Evolutionary conservation across 2,888 invertebrate species (phyloP).

Genomic region (Drosophila quinaria): DNA sequence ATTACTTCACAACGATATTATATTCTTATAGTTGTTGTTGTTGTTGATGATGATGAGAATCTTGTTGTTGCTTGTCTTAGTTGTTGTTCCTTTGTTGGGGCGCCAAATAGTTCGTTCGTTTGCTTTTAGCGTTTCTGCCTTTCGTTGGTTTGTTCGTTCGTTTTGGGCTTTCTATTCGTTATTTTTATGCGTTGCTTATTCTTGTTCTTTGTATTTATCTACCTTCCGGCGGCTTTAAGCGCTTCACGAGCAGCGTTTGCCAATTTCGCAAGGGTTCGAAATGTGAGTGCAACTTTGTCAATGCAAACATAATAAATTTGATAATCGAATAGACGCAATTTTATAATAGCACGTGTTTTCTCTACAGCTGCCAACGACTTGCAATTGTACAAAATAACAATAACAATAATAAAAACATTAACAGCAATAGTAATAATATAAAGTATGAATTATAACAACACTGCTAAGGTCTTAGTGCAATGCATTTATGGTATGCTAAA

Average conservation of each 20-base stretch:
- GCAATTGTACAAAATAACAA: conserved; percentile 6
- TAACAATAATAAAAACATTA: conserved; percentile 17
- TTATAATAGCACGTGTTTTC: conserved; percentile 39
- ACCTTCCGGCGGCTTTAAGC: conserved; percentile 73
- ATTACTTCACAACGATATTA: conserved; percentile 15
- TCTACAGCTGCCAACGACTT: conserved; percentile 8
- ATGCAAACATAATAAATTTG: conserved; percentile 68
- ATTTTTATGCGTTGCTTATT: conserved; percentile 29
- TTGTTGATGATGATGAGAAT: conserved; percentile 36
- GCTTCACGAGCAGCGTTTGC: conserved; percentile 67
- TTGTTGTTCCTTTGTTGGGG: conserved; percentile 38
- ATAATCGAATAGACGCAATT: conserved; percentile 33
- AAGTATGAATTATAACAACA: conserved; percentile 12
- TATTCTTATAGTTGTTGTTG: conserved; percentile 33
- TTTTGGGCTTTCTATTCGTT: conserved; percentile 51
- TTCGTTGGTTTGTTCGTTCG: conserved; percentile 56
- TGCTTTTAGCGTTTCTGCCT: conserved; percentile 28
- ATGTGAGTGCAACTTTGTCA: conserved; percentile 56
- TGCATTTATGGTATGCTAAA: conserved; percentile 24
- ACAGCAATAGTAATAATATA: conserved; percentile 17
- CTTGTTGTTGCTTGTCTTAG: conserved; percentile 39
- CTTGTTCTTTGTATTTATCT: conserved; percentile 6
- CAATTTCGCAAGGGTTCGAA: conserved; percentile 74
- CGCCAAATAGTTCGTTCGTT: conserved; percentile 56
- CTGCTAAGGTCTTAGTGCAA: conserved; percentile 11